Base-by-base conservation (phyloP, 2,113 vertebrate genomes). In the Platysternon megacephalum region DNA sequence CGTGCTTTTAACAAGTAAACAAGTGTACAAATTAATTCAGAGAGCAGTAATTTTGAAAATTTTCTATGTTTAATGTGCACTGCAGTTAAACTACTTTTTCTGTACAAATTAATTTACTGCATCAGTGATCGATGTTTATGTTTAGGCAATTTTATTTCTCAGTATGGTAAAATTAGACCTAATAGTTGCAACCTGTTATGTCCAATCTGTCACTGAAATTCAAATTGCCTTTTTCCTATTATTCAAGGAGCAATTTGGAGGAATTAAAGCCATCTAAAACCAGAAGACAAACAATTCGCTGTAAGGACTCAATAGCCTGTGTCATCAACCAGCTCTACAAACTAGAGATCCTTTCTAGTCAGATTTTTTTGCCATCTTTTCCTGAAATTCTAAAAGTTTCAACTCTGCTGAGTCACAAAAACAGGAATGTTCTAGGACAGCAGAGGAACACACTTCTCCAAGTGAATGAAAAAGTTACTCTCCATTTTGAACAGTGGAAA, bases 81-180 rank as follows among this genome's bases (percentile, higher is more conserved):
- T 97, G 98, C 98, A 98, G 98, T 98, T 98, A 98, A 98, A 98
- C 97, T 98, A 98, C 97, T 98, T 98, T 98, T 98, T 98, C 97
- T 98, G 98, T 98, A 98, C 98, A 98, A 98, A 98, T 98, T 98
- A 98, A 98, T 98, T 98, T 98, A 98, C 98, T 98, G 98, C 98
- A 98, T 98, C 98, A 98, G 98, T 98, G 98, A 98, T 98, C 98
- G 98, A 98, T 98, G 98, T 98, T 99, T 98, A 98, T 98, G 98
- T 99, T 98, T 98, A 98, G 98, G 98, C 98, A 98, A 98, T 98
- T 98, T 98, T 98, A 98, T 99, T 98, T 98, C 98, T 98, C 98
- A 98, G 98, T 98, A 98, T 98, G 98, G 98, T 98, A 98, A 99
- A 98, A 98, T 98, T 98, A 98, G 98, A 98, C 98, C 98, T 98